Evolutionary conservation across 2,888 invertebrate genomes (phyloP).

Genomic region (Steromphala cineraria): DNA sequence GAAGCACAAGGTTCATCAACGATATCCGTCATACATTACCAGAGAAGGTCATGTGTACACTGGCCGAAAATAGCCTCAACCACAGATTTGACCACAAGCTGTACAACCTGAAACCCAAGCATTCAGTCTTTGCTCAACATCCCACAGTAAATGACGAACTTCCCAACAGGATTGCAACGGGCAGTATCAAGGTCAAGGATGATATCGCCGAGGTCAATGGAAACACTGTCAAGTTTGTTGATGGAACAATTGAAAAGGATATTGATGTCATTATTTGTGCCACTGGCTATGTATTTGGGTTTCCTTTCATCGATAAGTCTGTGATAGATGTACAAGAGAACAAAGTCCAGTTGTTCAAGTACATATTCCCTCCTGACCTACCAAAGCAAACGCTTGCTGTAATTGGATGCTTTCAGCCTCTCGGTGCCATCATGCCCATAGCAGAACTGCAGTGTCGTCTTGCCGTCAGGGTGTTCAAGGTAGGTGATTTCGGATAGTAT

Average conservation of each 20-base stretch:
- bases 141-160: conserved; percentile 76
- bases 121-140: conserved; percentile 61
- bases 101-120: conserved; percentile 74
- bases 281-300: conserved; percentile 75
- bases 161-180: conserved; percentile 73
- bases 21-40: conserved; percentile 33
- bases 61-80: conserved; percentile 56
- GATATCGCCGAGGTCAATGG: conserved; percentile 61
- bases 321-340: conserved; percentile 66
- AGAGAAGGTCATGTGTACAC: neutral
- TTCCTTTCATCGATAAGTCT: conserved; percentile 75
- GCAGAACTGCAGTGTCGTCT: conserved; percentile 77
- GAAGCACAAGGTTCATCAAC: conserved; percentile 21
- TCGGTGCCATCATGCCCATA: conserved; percentile 77
- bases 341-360: conserved; percentile 74
- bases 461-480: conserved; percentile 72
- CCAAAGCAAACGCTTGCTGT: too few species aligned
- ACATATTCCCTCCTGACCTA: conserved; percentile 74
- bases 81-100: conserved; percentile 72
- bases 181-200: conserved; percentile 70
- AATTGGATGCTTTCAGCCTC: conserved; percentile 76
- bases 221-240: conserved; percentile 66
- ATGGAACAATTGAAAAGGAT: conserved; percentile 65
- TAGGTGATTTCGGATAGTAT: too few species aligned
- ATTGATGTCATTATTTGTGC: conserved; percentile 73